Conservation (phyloP, 2,113 vertebrate species). For the Hipposideros armiger region DNA sequence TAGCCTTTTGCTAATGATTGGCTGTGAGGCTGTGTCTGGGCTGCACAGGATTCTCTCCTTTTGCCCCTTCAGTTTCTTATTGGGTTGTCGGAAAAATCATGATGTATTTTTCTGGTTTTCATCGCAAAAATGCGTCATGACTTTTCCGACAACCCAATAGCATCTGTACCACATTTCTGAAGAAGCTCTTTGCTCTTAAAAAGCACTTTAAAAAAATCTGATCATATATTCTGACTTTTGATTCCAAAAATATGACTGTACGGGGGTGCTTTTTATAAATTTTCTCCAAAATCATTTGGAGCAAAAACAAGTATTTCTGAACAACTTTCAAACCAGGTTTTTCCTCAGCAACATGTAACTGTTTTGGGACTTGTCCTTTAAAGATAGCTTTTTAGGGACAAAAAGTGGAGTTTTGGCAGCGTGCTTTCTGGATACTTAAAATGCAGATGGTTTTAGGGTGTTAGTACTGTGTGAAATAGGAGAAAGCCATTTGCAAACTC, state of each 20-base stretch:
- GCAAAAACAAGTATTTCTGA: slow-evolving; percentile 24
- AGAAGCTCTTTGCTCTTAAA: background rate
- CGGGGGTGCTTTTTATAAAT: background rate
- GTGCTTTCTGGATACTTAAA: slow-evolving; percentile 5
- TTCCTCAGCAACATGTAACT: background rate
- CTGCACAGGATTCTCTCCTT: background rate
- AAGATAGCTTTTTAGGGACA: background rate
- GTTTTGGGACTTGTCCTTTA: background rate
- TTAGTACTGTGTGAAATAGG: background rate
- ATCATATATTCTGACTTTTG: background rate
- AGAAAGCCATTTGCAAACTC: background rate
- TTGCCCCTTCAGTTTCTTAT: background rate
- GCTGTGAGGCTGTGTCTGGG: background rate
- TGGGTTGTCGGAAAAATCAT: no score
- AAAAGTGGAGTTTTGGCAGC: background rate
- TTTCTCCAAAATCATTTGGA: background rate
- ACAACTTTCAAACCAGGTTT: background rate
- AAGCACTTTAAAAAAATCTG: background rate
- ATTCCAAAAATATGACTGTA: background rate
- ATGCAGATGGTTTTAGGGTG: background rate
- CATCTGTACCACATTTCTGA: background rate
- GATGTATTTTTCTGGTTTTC: no score
- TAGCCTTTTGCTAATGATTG: no score
- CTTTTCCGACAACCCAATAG: background rate
- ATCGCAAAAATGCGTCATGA: no score